These are phyloP conservation scores for Drosophila demipolita DNA, from an alignment of 2,888 invertebrate species.

Conservation along the genomic window DNA sequence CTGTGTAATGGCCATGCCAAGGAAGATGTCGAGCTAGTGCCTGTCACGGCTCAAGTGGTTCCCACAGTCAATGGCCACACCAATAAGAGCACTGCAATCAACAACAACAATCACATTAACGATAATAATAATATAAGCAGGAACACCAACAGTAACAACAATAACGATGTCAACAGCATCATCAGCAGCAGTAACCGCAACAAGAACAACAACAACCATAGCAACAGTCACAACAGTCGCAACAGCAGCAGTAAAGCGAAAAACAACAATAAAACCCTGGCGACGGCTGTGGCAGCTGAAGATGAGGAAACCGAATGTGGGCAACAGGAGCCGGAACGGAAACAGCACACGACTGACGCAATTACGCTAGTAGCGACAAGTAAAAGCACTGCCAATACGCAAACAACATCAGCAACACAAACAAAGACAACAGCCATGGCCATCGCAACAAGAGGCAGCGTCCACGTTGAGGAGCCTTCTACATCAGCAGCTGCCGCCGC, in stretches of 20 bases:
- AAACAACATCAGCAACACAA: conserved; percentile 43
- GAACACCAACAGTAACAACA: conserved; percentile 46
- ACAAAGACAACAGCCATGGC: conserved; percentile 42
- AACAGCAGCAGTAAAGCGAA: conserved; percentile 39
- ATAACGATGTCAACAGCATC: conserved; percentile 36
- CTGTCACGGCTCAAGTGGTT: conserved; percentile 13
- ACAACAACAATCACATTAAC: conserved; percentile 60
- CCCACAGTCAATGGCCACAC: conserved; percentile 57
- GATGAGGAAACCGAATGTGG: not conserved
- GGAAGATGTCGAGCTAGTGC: conserved; percentile 21
- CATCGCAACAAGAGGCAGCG: conserved; percentile 26
- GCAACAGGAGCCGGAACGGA: conserved; percentile 8
- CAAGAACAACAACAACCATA: conserved; percentile 40
- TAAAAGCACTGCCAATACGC: conserved; percentile 70
- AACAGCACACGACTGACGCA: conserved; percentile 27
- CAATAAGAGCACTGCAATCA: conserved; percentile 44
- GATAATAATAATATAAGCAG: conserved; percentile 46
- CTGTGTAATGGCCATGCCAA: conserved; percentile 61
- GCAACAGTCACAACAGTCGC: conserved; percentile 25
- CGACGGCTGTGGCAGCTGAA: not conserved
- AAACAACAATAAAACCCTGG: conserved; percentile 44
- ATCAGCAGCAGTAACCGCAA: conserved; percentile 35
- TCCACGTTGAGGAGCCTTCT: conserved; percentile 40
- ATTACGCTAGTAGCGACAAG: conserved; percentile 46
- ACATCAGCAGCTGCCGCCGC: conserved; percentile 48